A percentile compares a stretch with the other conserved stretches of the same genome.
Conservation (phyloP, 2,113 vertebrate genomes). For the Larimichthys polyactis region DNA sequence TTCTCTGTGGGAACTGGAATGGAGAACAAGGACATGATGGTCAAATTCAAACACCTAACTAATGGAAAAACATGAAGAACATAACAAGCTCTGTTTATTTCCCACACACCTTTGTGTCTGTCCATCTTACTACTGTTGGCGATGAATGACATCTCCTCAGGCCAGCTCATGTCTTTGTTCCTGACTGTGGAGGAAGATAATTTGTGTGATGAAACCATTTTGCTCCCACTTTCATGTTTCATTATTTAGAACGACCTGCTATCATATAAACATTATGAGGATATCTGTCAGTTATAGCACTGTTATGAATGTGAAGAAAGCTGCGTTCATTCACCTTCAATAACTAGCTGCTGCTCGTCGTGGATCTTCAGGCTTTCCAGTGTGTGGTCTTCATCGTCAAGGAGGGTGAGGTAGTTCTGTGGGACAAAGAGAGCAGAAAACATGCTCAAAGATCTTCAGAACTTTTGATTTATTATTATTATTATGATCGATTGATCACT, state of each 20-base stretch:
- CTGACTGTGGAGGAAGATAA: constrained; percentile 87
- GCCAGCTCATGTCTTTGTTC: constrained; percentile 99
- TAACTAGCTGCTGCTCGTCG: constrained; percentile 97
- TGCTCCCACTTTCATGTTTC: not conserved
- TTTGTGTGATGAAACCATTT: not conserved
- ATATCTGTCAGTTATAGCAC: not conserved
- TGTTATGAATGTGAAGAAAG: not conserved
- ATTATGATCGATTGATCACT: too few relatives aligned
- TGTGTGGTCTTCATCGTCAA: constrained; percentile 98
- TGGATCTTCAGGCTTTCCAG: constrained; percentile 96
- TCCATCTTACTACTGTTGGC: constrained; percentile 99
- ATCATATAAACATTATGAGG: not conserved
- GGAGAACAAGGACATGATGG: not conserved
- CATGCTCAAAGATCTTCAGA: not conserved
- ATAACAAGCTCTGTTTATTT: not conserved
- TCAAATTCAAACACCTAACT: not conserved
- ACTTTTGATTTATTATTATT: not conserved
- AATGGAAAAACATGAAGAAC: not conserved
- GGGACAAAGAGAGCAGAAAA: constrained; percentile 8
- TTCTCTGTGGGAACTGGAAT: constrained; percentile 95
- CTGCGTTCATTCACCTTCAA: constrained; percentile 88
- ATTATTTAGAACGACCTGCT: not conserved
- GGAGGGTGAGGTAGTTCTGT: constrained; percentile 96
- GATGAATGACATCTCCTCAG: constrained; percentile 99
- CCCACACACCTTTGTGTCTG: constrained; percentile 92